Percentiles rank a stretch among this genome's conserved stretches.
phyloP scores from a whole-genome alignment of 1,140 invertebrate species.

The Linepithema humile region DNA sequence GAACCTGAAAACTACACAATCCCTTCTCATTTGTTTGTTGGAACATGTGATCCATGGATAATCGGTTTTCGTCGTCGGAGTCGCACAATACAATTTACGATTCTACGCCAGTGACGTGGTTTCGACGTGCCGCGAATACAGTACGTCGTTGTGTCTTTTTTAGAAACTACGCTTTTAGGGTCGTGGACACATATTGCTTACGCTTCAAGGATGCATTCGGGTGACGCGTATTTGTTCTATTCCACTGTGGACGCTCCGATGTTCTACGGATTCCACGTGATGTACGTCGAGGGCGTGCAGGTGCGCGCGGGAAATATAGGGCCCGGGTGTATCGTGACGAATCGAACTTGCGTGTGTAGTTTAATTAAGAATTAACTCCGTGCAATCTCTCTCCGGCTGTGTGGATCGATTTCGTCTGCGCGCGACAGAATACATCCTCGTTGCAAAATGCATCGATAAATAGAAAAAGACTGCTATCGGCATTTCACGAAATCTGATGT shows the following conservation, averaged over 20 bases:
- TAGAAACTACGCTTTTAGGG: slow-evolving; percentile 61
- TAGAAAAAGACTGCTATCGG: not conserved
- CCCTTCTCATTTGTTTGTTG: not conserved
- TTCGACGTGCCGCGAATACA: slow-evolving; percentile 60
- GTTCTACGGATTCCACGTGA: slow-evolving; percentile 68
- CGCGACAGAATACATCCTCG: not conserved
- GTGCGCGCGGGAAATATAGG: slow-evolving; percentile 41
- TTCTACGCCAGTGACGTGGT: slow-evolving; percentile 54
- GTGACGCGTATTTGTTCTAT: slow-evolving; percentile 70
- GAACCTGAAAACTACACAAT: slow-evolving; percentile 23
- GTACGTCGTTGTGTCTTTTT: slow-evolving; percentile 64
- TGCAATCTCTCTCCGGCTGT: slow-evolving; percentile 6
- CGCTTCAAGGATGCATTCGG: slow-evolving; percentile 50
- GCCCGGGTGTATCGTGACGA: slow-evolving; percentile 51
- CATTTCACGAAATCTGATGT: not conserved
- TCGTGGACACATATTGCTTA: slow-evolving; percentile 64
- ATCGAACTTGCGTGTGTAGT: slow-evolving; percentile 52
- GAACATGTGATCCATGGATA: not conserved
- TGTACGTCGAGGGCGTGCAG: slow-evolving; percentile 53
- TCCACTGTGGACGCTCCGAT: slow-evolving; percentile 18
- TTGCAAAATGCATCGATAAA: slow-evolving; percentile 19
- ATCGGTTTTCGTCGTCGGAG: not conserved
- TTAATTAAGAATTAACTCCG: slow-evolving; percentile 73
- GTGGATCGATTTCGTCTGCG: not conserved
- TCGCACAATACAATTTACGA: slow-evolving; percentile 1